Conservation (phyloP, 2,113 vertebrate genomes). For the Caranx ignobilis region DNA sequence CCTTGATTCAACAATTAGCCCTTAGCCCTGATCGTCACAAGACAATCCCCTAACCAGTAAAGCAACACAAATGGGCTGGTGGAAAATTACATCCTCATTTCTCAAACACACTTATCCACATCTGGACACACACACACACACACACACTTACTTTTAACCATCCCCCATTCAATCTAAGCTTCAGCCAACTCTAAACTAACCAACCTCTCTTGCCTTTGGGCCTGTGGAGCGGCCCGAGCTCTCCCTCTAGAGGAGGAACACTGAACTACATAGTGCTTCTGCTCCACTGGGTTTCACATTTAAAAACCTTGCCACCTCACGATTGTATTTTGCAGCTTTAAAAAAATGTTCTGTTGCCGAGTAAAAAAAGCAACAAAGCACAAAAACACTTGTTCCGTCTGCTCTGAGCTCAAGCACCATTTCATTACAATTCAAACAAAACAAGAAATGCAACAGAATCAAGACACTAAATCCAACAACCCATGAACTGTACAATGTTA, state of each 20-base stretch:
- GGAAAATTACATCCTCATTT: slow-evolving; percentile 41
- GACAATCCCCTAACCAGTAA: slow-evolving; percentile 38
- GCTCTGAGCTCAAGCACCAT: slow-evolving; percentile 57
- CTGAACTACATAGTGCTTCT: slow-evolving; percentile 63
- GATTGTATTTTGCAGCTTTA: slow-evolving; percentile 76
- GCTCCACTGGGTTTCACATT: slow-evolving; percentile 58
- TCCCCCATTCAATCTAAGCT: slow-evolving; percentile 41
- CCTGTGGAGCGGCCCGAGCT: slow-evolving; percentile 17
- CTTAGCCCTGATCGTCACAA: slow-evolving; percentile 46
- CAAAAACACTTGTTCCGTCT: slow-evolving; percentile 55
- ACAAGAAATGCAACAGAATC: slow-evolving; percentile 45
- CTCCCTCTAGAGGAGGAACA: slow-evolving; percentile 58
- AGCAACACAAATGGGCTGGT: slow-evolving; percentile 39
- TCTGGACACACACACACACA: slow-evolving; percentile 26
- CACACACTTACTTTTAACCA: slow-evolving; percentile 23
- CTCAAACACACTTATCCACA: slow-evolving; percentile 39
- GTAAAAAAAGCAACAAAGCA: slow-evolving; percentile 55
- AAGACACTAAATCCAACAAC: slow-evolving; percentile 45
- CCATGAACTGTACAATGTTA: slow-evolving; percentile 65
- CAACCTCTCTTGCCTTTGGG: slow-evolving; percentile 33
- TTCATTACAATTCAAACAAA: slow-evolving; percentile 52
- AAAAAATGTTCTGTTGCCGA: slow-evolving; percentile 33
- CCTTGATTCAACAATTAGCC: slow-evolving; percentile 53
- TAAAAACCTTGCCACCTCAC: slow-evolving; percentile 29
- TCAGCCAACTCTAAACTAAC: slow-evolving; percentile 49